Evolutionary conservation across 2,797 vertebrate species (phyloP).

Genomic region (Catamblyrhynchus diadema): DNA sequence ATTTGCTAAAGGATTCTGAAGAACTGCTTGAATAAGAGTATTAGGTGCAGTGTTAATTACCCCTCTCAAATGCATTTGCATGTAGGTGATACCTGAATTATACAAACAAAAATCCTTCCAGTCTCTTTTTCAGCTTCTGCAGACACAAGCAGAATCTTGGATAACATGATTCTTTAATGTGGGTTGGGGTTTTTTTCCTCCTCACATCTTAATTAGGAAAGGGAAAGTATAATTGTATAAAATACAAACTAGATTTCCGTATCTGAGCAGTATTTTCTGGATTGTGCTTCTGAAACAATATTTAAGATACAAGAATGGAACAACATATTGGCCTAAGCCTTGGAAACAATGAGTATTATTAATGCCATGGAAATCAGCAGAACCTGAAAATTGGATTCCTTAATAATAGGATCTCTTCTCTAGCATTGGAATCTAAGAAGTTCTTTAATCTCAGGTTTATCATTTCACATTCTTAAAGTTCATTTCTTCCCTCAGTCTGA

Average conservation of each 20-base stretch:
- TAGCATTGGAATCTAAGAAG: not conserved
- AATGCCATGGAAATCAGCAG: not conserved
- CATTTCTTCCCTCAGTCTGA: slow-evolving; percentile 1
- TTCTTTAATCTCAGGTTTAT: slow-evolving; percentile 20
- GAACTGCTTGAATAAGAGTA: not conserved
- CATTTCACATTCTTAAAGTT: slow-evolving; percentile 23
- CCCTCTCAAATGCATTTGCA: not conserved
- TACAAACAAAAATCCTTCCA: not conserved
- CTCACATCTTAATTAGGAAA: not conserved
- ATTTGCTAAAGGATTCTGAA: not conserved
- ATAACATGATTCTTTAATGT: not conserved
- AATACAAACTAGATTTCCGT: not conserved
- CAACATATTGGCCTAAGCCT: not conserved
- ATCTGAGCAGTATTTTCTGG: not conserved
- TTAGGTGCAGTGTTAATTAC: not conserved
- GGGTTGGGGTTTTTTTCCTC: accelerated
- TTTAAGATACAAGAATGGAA: not conserved
- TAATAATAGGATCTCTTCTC: not conserved
- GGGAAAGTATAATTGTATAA: not conserved
- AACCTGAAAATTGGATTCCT: not conserved
- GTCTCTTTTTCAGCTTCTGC: not conserved
- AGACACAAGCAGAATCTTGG: not conserved
- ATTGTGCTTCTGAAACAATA: not conserved
- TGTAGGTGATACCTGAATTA: not conserved
- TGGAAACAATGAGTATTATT: not conserved